Conservation (phyloP, 2,797 vertebrate genomes). For the Garrulus glandarius region DNA sequence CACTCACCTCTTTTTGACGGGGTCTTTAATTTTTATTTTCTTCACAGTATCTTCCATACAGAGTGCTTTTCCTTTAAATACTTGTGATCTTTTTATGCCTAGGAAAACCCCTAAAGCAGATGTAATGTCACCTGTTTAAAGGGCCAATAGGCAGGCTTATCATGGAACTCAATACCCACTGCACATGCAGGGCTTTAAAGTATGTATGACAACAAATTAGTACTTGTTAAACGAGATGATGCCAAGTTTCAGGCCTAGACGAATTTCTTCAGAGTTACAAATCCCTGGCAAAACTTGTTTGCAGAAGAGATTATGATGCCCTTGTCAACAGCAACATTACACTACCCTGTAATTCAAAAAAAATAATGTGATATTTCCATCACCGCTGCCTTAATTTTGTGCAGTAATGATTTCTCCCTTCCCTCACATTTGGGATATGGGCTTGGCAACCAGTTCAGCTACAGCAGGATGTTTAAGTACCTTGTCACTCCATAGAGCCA, state of each 20-base stretch:
- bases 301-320: background rate
- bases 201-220: background rate
- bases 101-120: background rate
- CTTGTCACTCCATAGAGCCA: background rate
- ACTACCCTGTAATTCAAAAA: slow-evolving; percentile 19
- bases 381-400: slow-evolving; percentile 17
- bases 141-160: background rate
- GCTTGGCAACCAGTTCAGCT: background rate
- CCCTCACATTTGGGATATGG: background rate
- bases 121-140: background rate
- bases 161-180: background rate
- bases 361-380: background rate
- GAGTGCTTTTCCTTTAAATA: background rate
- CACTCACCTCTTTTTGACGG: background rate
- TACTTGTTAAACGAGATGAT: background rate
- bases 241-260: slow-evolving; percentile 18
- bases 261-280: background rate
- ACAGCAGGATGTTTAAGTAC: background rate
- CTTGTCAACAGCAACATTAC: slow-evolving; percentile 10
- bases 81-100: background rate
- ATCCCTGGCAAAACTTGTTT: background rate
- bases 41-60: background rate
- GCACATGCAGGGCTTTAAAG: background rate
- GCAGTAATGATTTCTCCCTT: background rate
- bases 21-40: background rate